Percentiles rank a stretch among this genome's conserved stretches.
phyloP scores from a whole-genome alignment of 2,888 invertebrate species.

The Diabrotica balteata region DNA sequence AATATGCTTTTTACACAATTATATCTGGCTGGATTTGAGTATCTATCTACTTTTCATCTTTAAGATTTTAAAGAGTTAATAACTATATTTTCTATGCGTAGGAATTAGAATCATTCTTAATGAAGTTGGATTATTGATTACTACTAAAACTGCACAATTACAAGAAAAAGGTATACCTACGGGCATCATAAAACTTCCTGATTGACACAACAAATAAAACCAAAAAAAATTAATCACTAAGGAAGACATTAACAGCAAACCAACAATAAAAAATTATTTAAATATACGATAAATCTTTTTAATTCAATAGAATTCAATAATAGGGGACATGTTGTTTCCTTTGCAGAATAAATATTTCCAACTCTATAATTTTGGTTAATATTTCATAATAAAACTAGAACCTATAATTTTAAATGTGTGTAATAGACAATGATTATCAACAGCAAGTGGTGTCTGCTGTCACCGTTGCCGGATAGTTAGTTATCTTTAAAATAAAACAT shows the following conservation, averaged over 20 bases:
- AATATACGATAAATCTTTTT: slow-evolving; percentile 4
- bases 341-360: slow-evolving; percentile 1
- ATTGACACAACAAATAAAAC: neutral
- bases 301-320: slow-evolving; percentile 3
- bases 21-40: too few species aligned
- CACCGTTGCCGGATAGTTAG: neutral
- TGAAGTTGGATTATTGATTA: too few species aligned
- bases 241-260: slow-evolving; percentile 5
- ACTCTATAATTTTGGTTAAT: slow-evolving; percentile 22
- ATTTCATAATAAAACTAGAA: slow-evolving; percentile 22
- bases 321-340: neutral
- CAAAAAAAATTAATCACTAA: neutral
- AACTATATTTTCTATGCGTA: too few species aligned
- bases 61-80: too few species aligned
- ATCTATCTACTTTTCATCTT: too few species aligned
- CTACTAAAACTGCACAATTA: neutral
- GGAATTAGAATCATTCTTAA: too few species aligned
- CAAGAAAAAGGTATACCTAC: neutral
- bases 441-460: neutral
- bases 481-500: neutral
- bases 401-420: slow-evolving; percentile 18
- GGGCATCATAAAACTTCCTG: neutral
- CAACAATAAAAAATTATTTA: slow-evolving; percentile 4
- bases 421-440: slow-evolving; percentile 13
- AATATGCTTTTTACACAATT: too few species aligned